Base-by-base conservation (phyloP, 2,113 vertebrate species). In the Takifugu bimaculatus region DNA sequence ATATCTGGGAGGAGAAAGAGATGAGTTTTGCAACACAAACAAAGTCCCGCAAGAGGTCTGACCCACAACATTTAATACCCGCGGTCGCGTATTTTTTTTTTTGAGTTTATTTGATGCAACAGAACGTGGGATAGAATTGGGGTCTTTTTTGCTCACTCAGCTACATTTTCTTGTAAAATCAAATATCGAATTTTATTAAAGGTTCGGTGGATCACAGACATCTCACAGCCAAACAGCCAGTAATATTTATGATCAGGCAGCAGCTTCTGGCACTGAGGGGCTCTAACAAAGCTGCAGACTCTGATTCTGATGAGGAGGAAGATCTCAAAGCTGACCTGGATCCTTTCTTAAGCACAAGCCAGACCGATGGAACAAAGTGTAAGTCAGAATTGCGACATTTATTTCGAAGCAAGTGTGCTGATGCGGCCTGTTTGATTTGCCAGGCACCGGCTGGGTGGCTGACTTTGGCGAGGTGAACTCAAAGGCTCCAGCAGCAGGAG, bases 1-100 rank as follows among this genome's bases (percentile, higher is more conserved):
- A 99, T 57, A 96, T 98, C 71, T 98, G 96, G 96, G 95, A 99
- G 26, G 95, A 95, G 27, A 94, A 94, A 74, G 93, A 93, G 72
- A 92, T 92, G 11, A 94, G 85, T 85, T 94, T 94, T 79, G 85
- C 93, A 32, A 82, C 92, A 59, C 94, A 94, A 79, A 91, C 91
- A 2, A 93, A 92, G 57, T 92, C 94, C 43, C 91, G 96, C 68
- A 94, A 94, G 87, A 93, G 96, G 96, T 98, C 13, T 82, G 42
- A 50, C 2, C 43, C 39, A 29, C 26, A 13, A 25, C 28, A 13
- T 51, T 20, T 52, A 44, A 43, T 9, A 27, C 13, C 54, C 28
- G 51, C 51, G 25, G 14, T 28, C 10, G 35, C 35, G n/a, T n/a
- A 47, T 26, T 1, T 14, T 64, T 2, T 14, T 59, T 4, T 13